Base-by-base conservation (phyloP, 2,888 invertebrate species). In the Hydraecia micacea region DNA sequence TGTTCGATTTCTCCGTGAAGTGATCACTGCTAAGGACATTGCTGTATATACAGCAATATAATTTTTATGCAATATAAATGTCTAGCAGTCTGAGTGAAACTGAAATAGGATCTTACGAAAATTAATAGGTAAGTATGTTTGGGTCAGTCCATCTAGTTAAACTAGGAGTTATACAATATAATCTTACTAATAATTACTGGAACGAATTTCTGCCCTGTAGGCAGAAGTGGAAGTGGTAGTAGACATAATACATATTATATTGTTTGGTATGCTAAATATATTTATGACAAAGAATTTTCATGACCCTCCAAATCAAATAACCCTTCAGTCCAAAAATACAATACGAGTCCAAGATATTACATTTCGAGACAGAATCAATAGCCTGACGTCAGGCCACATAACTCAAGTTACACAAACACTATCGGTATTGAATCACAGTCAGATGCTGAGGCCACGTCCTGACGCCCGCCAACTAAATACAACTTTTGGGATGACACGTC, bases 401-500 rank as follows among this genome's bases (percentile, higher is more conserved):
- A 78, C 71, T 75, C 46, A 69, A 75, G 58, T 73, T 55, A 70
- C 75, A 75, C 72, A 77, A 83, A 75, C 62, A 69, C 72, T 79
- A 73, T 58, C 1, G 69, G 69, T 85, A 77, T 75, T 73, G 74
- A 75, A 77, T 77, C 72, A 69, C 72, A 73, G 62, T 72, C 65
- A 67, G 46, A 68, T 71, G 67, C 77, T 63, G 49, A 36, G 28
- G 52, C 66, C 63, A 58, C n/a, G 69, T 39, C 58, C 55, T 66
- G 42, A 63, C 32, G 66, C 62, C 42, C 42, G 18, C 71, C 46
- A 82, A 86, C 66, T 63, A 77, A 75, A 79, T 83, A 80, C 67
- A 87, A 83, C 55, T 79, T 85, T 80, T 55, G 60, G 39, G 67
- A 73, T 79, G 75, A 77, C 82, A 82, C 73, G 73, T 85, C 76